Evolutionary conservation across 2,113 vertebrate species (phyloP).

Genomic region (Hipposideros armiger): DNA sequence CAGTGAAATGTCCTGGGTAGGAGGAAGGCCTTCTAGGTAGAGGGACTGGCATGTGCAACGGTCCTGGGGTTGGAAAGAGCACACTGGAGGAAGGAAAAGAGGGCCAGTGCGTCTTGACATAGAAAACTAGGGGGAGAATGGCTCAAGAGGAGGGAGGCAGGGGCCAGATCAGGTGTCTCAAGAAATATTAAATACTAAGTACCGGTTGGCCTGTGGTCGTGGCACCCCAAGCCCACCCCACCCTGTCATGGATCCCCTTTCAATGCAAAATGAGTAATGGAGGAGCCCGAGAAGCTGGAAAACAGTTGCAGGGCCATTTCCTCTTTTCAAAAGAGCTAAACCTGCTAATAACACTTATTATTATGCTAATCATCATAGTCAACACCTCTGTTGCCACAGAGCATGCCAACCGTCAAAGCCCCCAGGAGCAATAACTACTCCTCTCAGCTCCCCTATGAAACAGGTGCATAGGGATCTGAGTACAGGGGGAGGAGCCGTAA

Average conservation of each 20-base stretch:
- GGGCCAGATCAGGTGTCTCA: not conserved
- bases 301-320: not conserved
- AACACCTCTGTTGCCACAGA: conserved; percentile 65
- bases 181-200: not conserved
- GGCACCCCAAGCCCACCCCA: not conserved
- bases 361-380: conserved; percentile 51
- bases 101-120: not conserved
- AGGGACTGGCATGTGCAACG: not conserved
- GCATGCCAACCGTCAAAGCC: conserved; percentile 60
- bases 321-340: conserved; percentile 53
- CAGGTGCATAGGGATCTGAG: conserved; percentile 48
- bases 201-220: not conserved
- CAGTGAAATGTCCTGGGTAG: not conserved
- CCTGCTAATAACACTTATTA: conserved; percentile 57
- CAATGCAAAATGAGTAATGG: not conserved
- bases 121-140: not conserved
- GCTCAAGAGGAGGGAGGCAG: not conserved
- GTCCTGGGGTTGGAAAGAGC: not conserved
- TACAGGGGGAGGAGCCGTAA: not conserved
- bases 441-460: conserved; percentile 8
- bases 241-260: not conserved
- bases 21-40: not conserved
- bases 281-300: not conserved
- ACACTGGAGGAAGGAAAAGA: not conserved
- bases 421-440: conserved; percentile 47